A percentile compares a stretch with the other conserved stretches of the same genome.
Conservation (phyloP, 2,113 vertebrate genomes). For the Cottus gobio region DNA sequence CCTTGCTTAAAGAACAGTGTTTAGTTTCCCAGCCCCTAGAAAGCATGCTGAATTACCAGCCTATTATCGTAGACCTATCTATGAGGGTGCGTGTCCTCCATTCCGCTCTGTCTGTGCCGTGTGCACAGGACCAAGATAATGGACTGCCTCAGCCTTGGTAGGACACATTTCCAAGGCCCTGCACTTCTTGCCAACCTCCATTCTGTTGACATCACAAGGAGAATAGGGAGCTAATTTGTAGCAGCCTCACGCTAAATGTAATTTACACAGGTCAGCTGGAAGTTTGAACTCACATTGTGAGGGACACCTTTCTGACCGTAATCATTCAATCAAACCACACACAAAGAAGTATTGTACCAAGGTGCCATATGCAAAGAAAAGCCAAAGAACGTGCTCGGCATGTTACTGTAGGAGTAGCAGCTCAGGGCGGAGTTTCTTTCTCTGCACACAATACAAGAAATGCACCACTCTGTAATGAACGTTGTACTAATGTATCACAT, state of each 20-base stretch:
- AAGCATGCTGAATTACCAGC: constrained; percentile 26
- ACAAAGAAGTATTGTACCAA: constrained; percentile 38
- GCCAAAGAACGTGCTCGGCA: constrained; percentile 40
- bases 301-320: constrained; percentile 62
- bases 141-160: constrained; percentile 59
- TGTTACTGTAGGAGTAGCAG: constrained; percentile 25
- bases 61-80: constrained; percentile 40
- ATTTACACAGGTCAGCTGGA: constrained; percentile 72
- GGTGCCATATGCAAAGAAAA: constrained; percentile 60
- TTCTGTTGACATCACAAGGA: constrained; percentile 75
- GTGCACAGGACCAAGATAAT: constrained; percentile 63
- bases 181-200: constrained; percentile 62
- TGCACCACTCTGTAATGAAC: background rate
- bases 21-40: background rate
- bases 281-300: constrained; percentile 72
- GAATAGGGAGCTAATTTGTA: constrained; percentile 72
- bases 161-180: constrained; percentile 62
- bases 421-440: background rate
- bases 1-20: background rate
- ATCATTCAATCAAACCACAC: constrained; percentile 70
- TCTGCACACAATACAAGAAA: constrained; percentile 10
- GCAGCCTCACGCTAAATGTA: constrained; percentile 71
- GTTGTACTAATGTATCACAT: background rate
- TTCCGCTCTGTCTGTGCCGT: constrained; percentile 36
- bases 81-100: background rate